Evolutionary conservation across 2,113 vertebrate species (phyloP).

Genomic region (Saccopteryx leptura): DNA sequence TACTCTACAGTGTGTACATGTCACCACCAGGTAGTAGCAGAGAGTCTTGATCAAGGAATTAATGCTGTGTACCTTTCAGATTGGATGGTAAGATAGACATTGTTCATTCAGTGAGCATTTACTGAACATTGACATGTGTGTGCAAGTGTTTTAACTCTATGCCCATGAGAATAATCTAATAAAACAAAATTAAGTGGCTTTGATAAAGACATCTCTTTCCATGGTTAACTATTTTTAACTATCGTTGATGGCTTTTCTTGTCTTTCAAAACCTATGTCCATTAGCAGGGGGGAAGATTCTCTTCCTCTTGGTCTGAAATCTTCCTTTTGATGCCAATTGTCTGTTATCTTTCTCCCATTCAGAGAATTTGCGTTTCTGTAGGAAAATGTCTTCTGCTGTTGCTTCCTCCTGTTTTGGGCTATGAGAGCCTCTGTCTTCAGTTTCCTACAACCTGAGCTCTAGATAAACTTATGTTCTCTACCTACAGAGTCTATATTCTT

Average conservation of each 20-base stretch:
- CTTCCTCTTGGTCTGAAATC: neutral
- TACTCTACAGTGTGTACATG: neutral
- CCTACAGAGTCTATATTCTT: neutral
- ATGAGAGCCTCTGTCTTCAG: neutral
- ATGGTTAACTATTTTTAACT: slow-evolving; percentile 32
- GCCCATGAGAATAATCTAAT: neutral
- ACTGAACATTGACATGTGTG: neutral
- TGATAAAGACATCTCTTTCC: neutral
- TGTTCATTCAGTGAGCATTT: neutral
- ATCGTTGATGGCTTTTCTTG: neutral
- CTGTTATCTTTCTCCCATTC: neutral
- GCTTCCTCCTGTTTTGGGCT: neutral
- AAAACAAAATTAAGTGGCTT: neutral
- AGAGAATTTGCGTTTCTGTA: neutral
- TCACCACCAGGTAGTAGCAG: slow-evolving; percentile 43
- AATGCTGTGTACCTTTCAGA: neutral
- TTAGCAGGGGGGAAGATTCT: neutral
- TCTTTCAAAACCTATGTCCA: neutral
- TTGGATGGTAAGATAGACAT: too few species aligned
- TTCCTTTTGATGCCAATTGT: neutral
- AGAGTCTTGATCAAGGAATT: neutral
- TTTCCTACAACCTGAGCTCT: neutral
- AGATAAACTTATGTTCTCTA: neutral
- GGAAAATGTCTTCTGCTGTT: neutral
- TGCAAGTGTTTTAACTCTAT: neutral